phyloP scores from a whole-genome alignment of 2,113 vertebrate species.

The Menura novaehollandiae region DNA sequence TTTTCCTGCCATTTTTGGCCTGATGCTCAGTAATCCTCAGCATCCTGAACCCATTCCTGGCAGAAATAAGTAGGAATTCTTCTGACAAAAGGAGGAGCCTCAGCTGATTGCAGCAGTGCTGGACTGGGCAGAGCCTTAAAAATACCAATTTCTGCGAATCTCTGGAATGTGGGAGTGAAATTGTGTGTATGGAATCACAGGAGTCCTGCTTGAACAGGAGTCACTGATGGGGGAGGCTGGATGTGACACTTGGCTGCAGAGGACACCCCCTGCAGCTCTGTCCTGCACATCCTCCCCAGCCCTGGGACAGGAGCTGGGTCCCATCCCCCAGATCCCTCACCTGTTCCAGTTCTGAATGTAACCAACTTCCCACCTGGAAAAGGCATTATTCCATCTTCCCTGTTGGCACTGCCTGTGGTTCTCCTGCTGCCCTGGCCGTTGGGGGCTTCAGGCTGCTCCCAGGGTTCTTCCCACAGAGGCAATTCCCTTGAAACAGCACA shows the following conservation, averaged over 20 bases:
- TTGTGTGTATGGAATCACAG: background rate
- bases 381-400: background rate
- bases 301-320: background rate
- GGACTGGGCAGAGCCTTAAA: background rate
- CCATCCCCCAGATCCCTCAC: background rate
- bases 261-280: background rate
- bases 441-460: background rate
- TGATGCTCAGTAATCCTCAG: background rate
- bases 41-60: background rate
- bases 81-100: background rate
- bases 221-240: background rate
- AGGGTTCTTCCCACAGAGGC: background rate
- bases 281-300: background rate
- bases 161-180: background rate
- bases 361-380: fast-evolving
- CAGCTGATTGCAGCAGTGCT: background rate
- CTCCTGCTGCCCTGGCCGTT: background rate
- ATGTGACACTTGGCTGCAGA: background rate
- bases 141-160: background rate
- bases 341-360: background rate
- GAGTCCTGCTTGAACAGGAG: background rate
- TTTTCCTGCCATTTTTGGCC: background rate
- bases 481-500: background rate
- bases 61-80: background rate
- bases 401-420: background rate